Evolutionary conservation across 2,113 vertebrate species (phyloP), one percentile per base, ranked within the genome.

Genomic region (Ellobius talpinus): DNA sequence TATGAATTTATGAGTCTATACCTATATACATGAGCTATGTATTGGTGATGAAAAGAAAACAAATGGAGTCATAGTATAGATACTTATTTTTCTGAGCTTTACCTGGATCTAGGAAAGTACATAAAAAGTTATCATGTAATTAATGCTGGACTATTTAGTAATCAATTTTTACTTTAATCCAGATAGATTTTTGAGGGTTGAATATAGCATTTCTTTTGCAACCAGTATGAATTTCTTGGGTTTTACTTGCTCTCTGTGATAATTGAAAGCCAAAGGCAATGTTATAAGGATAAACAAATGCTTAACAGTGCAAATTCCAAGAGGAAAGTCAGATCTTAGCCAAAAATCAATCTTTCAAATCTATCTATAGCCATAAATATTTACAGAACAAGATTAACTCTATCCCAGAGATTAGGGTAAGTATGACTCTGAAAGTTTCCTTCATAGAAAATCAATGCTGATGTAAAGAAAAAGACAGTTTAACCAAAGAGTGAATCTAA

Each of bases 241-340:
- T 65, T 92, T 89, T 29, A 65, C 76, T 73, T 91, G 58, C 70
- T 92, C 50, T 76, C 42, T 39, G 14, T 26, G 29, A 31, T 58
- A 81, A 39, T 10, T 24, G 5, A 94, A 95, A 95, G 50, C 52
- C 77, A 39, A 88, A 50, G 23, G 21, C 11, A 55, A 65, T 88
- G 6, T 61, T 61, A 3, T 14, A 29, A 91, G 23, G 21, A 79
- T 52, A 21, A 87, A 9, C 87, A 79, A 95, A 88, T 84, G 26
- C 76, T 23, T 89, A 79, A 26, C 63, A 74, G 63, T 82, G 52
- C 24, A 26, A 95, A 73, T 90, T 91, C 24, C 4, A 42, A 90
- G 63, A 63, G 31, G n/a, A 93, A 93, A 90, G 87, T 68, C 47
- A 88, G 89, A 92, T 87, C 52, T 81, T 58, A 85, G 24, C 21